Base-by-base conservation (phyloP, 2,113 vertebrate species). In the Panthera leo region DNA sequence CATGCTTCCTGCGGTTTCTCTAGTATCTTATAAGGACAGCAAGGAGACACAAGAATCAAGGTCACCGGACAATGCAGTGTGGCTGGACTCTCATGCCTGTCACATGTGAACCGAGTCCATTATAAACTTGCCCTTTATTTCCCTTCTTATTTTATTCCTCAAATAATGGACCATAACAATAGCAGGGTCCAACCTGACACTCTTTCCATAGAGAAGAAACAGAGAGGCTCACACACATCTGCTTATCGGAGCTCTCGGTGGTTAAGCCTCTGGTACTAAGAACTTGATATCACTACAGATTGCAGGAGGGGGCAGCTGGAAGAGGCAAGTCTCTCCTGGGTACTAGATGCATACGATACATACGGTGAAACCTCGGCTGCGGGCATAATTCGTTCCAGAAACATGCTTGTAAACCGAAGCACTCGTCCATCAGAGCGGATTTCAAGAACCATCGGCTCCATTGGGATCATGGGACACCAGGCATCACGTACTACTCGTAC, bases 191-290 rank as follows among this genome's bases (percentile, higher is more conserved):
- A 58, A 73, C 79, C 23, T 83, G 95, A 92, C 36, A 34, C 55
- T 84, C 55, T 79, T 78, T 39, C 42, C 67, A n/a, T n/a, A 65
- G 0, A 91, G 79, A 85, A 95, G 70, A 82, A n/a, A 78, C 9
- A 5, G 15, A 83, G 91, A 78, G 61, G 55, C 94, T 87, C 92
- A 96, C 68, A 58, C 53, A 84, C 91, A 93, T 79, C 94, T 89
- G 68, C 90, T 96, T 36, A 61, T 10, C 27, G 4, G 7, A 53
- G 67, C 48, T 15, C 53, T 76, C 51, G 8, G 15, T 14, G 67
- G 36, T 58, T 68, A 78, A 91, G 67, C 36, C 84, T 73, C 55
- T 9, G 68, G 45, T 58, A 21, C 88, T 51, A 5, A 51, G 19
- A 65, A 88, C 25, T 48, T 70, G 73, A 39, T 85, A 76, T 80